These are phyloP conservation scores for Lepeophtheirus nordmannii DNA, from an alignment of 2,888 invertebrate genomes.

Conservation along the genomic window DNA sequence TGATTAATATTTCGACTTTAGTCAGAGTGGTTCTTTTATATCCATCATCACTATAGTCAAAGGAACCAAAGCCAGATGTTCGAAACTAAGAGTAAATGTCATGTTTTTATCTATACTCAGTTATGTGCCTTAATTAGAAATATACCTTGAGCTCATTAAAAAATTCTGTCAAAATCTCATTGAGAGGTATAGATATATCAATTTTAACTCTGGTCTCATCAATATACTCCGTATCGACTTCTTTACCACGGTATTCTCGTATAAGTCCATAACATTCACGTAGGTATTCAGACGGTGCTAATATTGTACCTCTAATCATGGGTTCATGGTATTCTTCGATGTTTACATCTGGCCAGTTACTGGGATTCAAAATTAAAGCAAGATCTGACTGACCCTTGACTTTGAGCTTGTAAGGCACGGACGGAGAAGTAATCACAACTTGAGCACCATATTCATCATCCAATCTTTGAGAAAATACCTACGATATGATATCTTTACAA, in stretches of 20 bases:
- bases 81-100: constrained; percentile 38
- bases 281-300: constrained; percentile 50
- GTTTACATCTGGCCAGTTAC: constrained; percentile 48
- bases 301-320: constrained; percentile 70
- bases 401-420: constrained; percentile 56
- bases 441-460: constrained; percentile 64
- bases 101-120: not conserved
- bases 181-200: constrained; percentile 67
- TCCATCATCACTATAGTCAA: constrained; percentile 77
- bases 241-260: constrained; percentile 54
- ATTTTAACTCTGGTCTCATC: constrained; percentile 67
- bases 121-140: not conserved
- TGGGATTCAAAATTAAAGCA: constrained; percentile 51
- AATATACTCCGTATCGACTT: constrained; percentile 54
- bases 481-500: not conserved
- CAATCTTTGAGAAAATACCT: constrained; percentile 59
- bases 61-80: constrained; percentile 86
- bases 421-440: constrained; percentile 65
- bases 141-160: constrained; percentile 66
- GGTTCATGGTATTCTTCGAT: constrained; percentile 69
- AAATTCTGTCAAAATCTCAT: constrained; percentile 86
- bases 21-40: constrained; percentile 58
- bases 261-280: constrained; percentile 43
- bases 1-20: constrained; percentile 51
- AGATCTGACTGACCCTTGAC: constrained; percentile 35